phyloP scores from a whole-genome alignment of 2,113 vertebrate species.

The Proterorhinus semilunaris region DNA sequence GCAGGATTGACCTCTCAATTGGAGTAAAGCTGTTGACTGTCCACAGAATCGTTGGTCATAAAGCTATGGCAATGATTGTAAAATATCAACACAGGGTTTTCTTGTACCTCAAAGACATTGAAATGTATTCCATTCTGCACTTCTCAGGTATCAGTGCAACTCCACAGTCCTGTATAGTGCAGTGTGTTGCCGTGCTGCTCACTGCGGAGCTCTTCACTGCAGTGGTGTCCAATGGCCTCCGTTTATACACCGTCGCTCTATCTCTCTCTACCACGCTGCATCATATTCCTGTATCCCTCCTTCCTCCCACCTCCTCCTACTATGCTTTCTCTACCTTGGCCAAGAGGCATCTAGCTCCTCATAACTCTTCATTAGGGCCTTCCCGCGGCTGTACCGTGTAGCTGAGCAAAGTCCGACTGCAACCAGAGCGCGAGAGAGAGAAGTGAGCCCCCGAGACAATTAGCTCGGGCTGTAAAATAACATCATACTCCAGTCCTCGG shows the following conservation, averaged over 20 bases:
- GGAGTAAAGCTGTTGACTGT: too few species aligned
- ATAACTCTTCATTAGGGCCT: conserved; percentile 76
- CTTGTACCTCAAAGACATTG: too few species aligned
- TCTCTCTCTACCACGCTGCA: conserved; percentile 36
- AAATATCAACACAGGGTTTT: background rate
- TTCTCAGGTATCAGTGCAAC: conserved; percentile 8
- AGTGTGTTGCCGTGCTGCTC: conserved; percentile 4
- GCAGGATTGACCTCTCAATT: too few species aligned
- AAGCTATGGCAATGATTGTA: background rate
- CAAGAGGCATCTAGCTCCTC: conserved; percentile 66
- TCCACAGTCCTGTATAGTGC: background rate
- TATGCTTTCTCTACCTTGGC: conserved; percentile 47
- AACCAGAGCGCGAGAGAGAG: conserved; percentile 37
- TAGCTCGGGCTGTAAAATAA: conserved; percentile 75
- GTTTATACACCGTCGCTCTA: conserved; percentile 12
- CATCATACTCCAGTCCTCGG: conserved; percentile 59
- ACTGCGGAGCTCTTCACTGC: conserved; percentile 21
- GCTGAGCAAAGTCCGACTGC: conserved; percentile 57
- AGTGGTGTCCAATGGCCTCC: conserved; percentile 22
- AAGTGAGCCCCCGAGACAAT: conserved; percentile 68
- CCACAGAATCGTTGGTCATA: too few species aligned
- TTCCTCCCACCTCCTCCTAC: conserved; percentile 25
- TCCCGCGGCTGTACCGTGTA: conserved; percentile 57
- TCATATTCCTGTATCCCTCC: conserved; percentile 12
- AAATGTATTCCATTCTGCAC: background rate